These are phyloP conservation scores for Trachurus trachurus DNA, from an alignment of 2,797 vertebrate genomes.

Conservation along the genomic window DNA sequence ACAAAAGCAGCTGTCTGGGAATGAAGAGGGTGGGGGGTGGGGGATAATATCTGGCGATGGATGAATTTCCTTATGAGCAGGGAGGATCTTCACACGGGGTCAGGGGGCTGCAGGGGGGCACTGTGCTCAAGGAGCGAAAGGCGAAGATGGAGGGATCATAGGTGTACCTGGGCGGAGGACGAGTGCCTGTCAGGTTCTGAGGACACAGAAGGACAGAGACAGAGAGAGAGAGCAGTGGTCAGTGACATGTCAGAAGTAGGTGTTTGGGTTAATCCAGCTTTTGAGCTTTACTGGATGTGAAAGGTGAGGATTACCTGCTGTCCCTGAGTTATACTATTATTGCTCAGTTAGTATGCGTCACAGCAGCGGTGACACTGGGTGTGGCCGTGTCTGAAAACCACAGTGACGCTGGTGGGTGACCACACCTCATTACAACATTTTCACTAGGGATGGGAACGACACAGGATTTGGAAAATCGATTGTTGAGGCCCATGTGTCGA, in stretches of 20 bases:
- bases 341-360: neutral
- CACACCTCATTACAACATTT: conserved; percentile 32
- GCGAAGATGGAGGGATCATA: conserved; percentile 93
- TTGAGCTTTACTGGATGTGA: conserved; percentile 15
- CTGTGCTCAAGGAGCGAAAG: conserved; percentile 92
- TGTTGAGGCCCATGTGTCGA: no score
- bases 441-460: no score
- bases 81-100: conserved; percentile 90
- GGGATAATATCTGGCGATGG: conserved; percentile 23
- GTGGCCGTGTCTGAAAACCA: conserved; percentile 12
- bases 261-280: conserved; percentile 30
- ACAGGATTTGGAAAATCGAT: no score
- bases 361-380: neutral
- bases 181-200: conserved; percentile 87
- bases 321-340: neutral
- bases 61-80: conserved; percentile 76
- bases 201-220: conserved; percentile 57
- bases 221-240: conserved; percentile 35
- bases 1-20: conserved; percentile 46
- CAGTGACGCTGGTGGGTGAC: conserved; percentile 1
- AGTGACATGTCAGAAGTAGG: conserved; percentile 15
- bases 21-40: conserved; percentile 10
- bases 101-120: conserved; percentile 90
- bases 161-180: conserved; percentile 87
- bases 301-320: conserved; percentile 22